A percentile compares a stretch with the other conserved stretches of the same genome.
Evolutionary conservation across 2,113 vertebrate genomes (phyloP).

Genomic region (Carollia perspicillata): DNA sequence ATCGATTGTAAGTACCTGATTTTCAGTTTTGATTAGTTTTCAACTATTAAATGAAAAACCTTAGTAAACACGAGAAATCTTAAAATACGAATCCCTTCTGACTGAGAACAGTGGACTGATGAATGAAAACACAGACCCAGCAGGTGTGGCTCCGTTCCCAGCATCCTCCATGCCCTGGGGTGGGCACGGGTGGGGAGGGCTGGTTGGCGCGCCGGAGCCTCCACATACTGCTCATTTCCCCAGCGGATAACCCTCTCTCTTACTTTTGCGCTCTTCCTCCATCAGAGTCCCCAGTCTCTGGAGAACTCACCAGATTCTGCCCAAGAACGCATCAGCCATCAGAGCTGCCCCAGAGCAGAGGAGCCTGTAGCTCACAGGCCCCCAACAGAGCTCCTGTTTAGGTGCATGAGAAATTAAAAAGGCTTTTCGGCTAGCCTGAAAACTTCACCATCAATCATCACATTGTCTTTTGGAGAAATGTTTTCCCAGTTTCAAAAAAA

Average conservation of each 20-base stretch:
- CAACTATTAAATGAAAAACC: neutral
- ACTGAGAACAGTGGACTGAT: neutral
- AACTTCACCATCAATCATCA: neutral
- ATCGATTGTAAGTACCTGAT: neutral
- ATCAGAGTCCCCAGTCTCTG: neutral
- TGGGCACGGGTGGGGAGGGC: accelerated
- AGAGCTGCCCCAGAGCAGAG: neutral
- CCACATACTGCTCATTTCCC: neutral
- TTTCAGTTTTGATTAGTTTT: slow-evolving; percentile 11
- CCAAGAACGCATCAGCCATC: neutral
- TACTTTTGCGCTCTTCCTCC: neutral
- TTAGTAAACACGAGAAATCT: neutral
- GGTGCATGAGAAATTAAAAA: too few species aligned
- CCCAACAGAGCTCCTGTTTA: neutral
- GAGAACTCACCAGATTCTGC: neutral
- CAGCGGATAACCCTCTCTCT: neutral
- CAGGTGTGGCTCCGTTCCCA: neutral
- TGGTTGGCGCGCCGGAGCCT: neutral
- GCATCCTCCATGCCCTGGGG: neutral
- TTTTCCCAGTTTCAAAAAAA: slow-evolving; percentile 14
- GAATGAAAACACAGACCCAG: neutral
- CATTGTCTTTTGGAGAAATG: neutral
- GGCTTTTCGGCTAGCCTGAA: neutral
- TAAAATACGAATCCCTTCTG: neutral
- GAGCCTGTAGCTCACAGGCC: neutral